Conservation (phyloP, 1,140 invertebrate genomes). For the Branchinecta lynchi region DNA sequence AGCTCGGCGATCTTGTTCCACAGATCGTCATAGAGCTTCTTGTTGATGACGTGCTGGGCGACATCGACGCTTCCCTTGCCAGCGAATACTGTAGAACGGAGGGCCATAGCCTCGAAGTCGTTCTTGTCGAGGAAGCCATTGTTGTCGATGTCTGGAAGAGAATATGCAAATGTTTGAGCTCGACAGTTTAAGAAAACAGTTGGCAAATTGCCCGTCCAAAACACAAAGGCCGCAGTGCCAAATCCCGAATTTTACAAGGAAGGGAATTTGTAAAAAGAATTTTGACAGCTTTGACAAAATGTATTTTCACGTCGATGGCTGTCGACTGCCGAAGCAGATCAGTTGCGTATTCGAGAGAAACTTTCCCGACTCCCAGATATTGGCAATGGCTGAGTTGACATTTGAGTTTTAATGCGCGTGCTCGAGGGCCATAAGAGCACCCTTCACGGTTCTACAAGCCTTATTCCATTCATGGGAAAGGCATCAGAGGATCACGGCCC, state of each 20-base stretch:
- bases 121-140: constrained; percentile 61
- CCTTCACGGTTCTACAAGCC: too few relatives aligned
- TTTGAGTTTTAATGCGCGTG: too few relatives aligned
- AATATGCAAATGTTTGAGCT: background rate
- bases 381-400: too few relatives aligned
- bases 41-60: constrained; percentile 50
- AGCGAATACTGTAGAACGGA: constrained; percentile 59
- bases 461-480: too few relatives aligned
- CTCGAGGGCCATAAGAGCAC: too few relatives aligned
- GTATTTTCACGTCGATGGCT: too few relatives aligned
- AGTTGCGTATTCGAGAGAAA: too few relatives aligned
- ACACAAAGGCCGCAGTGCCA: constrained; percentile 16
- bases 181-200: background rate
- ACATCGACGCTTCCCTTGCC: constrained; percentile 59
- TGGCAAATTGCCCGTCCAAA: constrained; percentile 23
- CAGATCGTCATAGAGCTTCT: constrained; percentile 59
- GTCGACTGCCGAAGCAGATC: too few relatives aligned
- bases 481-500: too few relatives aligned
- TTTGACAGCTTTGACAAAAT: too few relatives aligned
- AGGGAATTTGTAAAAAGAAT: too few relatives aligned
- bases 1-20: constrained; percentile 68
- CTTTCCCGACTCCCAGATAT: too few relatives aligned
- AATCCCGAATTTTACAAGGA: background rate
- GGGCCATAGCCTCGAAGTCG: constrained; percentile 61
- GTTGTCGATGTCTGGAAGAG: constrained; percentile 55